phyloP scores from a whole-genome alignment of 2,113 vertebrate species.

The Agapornis roseicollis region DNA sequence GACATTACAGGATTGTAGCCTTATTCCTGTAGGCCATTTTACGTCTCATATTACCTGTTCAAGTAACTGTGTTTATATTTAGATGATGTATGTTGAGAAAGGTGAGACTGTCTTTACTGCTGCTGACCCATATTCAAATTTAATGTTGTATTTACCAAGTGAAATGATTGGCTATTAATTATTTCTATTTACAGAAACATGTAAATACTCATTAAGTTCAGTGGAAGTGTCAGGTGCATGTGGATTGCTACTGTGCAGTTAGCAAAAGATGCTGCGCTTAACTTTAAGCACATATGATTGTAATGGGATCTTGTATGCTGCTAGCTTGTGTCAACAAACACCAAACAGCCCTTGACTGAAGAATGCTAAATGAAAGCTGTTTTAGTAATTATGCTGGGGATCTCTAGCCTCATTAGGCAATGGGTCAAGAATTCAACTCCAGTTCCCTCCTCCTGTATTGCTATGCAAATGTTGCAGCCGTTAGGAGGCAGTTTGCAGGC shows the following conservation, averaged over 20 bases:
- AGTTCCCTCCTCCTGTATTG: neutral
- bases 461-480: neutral
- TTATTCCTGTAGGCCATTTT: neutral
- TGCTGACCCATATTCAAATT: slow-evolving; percentile 62
- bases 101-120: neutral
- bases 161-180: slow-evolving; percentile 34
- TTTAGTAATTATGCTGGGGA: neutral
- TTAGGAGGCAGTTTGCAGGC: neutral
- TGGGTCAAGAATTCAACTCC: neutral
- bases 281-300: neutral
- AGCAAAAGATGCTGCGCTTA: neutral
- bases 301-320: neutral
- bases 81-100: slow-evolving; percentile 62
- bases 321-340: slow-evolving; percentile 20
- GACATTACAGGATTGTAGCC: neutral
- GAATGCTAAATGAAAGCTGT: slow-evolving; percentile 40
- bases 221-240: neutral
- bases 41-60: neutral
- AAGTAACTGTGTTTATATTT: slow-evolving; percentile 62
- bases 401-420: slow-evolving; percentile 15
- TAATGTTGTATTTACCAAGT: slow-evolving; percentile 42
- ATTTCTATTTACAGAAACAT: slow-evolving; percentile 53
- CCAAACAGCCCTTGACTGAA: neutral
- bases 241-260: neutral
- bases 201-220: neutral